These are phyloP conservation scores for Aphaenogaster rudis DNA, from an alignment of 1,140 invertebrate genomes.

Conservation along the genomic window DNA sequence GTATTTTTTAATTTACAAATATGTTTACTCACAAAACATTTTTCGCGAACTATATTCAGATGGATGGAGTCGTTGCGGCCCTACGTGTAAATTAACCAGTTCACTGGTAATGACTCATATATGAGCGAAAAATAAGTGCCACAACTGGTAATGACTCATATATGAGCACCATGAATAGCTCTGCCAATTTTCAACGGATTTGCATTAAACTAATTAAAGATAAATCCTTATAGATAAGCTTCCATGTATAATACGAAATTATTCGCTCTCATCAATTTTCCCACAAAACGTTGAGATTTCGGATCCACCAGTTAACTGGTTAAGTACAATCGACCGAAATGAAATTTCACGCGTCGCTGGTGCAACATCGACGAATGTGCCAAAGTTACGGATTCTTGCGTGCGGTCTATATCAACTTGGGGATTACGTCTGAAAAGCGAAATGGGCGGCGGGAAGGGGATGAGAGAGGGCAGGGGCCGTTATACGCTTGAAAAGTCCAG, in stretches of 20 bases:
- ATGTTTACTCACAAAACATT: background rate
- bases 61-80: background rate
- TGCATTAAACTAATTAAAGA: too few species aligned
- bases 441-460: background rate
- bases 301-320: too few species aligned
- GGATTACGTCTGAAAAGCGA: constrained; percentile 33
- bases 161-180: too few species aligned
- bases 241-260: too few species aligned
- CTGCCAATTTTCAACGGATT: too few species aligned
- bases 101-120: too few species aligned
- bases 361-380: background rate
- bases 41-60: background rate
- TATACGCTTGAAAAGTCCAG: constrained; percentile 56
- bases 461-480: background rate
- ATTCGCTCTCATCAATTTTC: too few species aligned
- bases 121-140: too few species aligned
- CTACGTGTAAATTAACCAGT: background rate
- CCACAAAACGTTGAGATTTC: too few species aligned
- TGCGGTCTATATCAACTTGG: constrained; percentile 8
- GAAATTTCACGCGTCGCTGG: background rate
- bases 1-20: background rate
- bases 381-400: constrained; percentile 39
- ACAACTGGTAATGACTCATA: too few species aligned
- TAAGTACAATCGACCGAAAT: background rate
- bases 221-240: too few species aligned